These are phyloP conservation scores for Bradynema listronoti DNA, from an alignment of 1,140 invertebrate species.

Conservation along the genomic window DNA sequence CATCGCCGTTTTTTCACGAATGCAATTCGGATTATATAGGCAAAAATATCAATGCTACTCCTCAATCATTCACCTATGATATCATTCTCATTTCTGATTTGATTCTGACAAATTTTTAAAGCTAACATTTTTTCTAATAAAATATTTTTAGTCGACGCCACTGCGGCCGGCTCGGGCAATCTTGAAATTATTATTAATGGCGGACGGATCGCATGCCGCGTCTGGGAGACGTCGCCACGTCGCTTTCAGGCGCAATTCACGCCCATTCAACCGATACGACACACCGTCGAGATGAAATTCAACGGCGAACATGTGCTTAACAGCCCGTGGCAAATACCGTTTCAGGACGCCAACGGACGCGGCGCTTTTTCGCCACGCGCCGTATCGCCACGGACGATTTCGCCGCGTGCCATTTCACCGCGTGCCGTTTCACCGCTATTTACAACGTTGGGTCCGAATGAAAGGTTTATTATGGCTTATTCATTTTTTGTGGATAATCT, in stretches of 20 bases:
- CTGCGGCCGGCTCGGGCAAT: constrained; percentile 85
- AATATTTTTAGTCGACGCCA: constrained; percentile 75
- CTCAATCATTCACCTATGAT: no score
- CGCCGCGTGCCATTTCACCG: no score
- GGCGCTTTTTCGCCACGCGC: background rate
- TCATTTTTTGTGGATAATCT: constrained; percentile 10
- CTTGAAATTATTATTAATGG: constrained; percentile 91
- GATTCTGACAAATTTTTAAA: background rate
- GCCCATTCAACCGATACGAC: constrained; percentile 74
- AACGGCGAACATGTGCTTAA: constrained; percentile 85
- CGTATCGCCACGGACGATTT: no score
- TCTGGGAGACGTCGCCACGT: constrained; percentile 81
- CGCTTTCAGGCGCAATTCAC: constrained; percentile 76
- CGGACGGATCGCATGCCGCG: constrained; percentile 84
- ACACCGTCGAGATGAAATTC: constrained; percentile 83
- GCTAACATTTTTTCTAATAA: no score
- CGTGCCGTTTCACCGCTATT: no score
- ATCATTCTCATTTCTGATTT: background rate
- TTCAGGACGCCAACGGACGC: constrained; percentile 12
- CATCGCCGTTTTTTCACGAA: no score
- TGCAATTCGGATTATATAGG: no score
- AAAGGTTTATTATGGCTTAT: no score
- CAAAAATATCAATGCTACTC: no score
- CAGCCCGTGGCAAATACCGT: constrained; percentile 61
- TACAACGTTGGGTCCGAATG: no score